Evolutionary conservation across 2,113 vertebrate genomes (phyloP), one percentile per base, ranked within the genome.

Genomic region (Hoplias malabaricus): DNA sequence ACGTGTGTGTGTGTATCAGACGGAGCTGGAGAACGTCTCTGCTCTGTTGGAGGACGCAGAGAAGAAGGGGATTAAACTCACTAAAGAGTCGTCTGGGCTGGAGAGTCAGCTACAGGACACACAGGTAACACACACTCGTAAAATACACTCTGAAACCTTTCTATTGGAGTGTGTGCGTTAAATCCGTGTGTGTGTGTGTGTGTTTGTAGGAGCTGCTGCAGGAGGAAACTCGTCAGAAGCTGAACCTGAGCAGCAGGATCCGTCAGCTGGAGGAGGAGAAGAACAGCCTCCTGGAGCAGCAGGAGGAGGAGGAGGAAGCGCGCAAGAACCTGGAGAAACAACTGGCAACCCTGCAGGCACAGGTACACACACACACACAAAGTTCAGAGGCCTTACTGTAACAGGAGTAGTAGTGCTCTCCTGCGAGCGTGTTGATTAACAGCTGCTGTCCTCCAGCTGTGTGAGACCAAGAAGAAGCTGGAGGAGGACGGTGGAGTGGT

Each of bases 211-310:
- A 98, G 87, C 84, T 98, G 62, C 95, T 96, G 27, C 96, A 98
- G 89, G 98, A 99, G 69, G 98, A 99, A 82, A 98, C 98, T 0
- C 95, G 97, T 10, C 98, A 99, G 85, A 99, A 99, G 69, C 92
- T 99, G 59, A 96, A 98, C 88, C 89, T 98, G 75, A 98, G 97
- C 88, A 93, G 94, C 40, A 93, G 95, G 42, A 95, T 99, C 50
- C 94, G 97, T 66, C 98, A 99, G 86, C 93, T 99, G 82, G 98
- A 99, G 43, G 95, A 95, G 71, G 98, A 99, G 48, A 98, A 95
- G 90, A 97, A 86, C 90, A 93, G 91, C 53, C 90, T 99, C 63
- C 92, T 95, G 68, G 98, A 99, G 88, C 96, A 98, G 90, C 96
- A 98, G 88, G 98, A 99, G 79, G 98, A 99, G 69, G 97, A 98